phyloP scores from a whole-genome alignment of 2,797 vertebrate genomes.

The Sebastes flavidus region DNA sequence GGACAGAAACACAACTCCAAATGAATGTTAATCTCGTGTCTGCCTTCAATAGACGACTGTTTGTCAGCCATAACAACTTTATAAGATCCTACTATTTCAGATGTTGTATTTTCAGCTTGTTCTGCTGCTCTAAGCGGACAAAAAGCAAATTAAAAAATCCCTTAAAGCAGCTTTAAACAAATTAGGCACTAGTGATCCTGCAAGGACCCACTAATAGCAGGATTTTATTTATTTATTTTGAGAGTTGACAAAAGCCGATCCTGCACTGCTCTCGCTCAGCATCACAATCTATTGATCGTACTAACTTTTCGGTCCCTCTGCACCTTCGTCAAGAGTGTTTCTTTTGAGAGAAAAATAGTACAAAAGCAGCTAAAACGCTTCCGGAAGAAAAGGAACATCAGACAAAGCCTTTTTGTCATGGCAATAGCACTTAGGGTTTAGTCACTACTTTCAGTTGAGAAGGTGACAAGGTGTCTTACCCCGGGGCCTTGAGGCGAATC shows the following conservation, averaged over 20 bases:
- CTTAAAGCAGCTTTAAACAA: not conserved
- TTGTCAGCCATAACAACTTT: not conserved
- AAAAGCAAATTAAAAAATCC: not conserved
- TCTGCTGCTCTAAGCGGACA: not conserved
- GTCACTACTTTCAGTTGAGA: not conserved
- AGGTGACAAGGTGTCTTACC: slow-evolving; percentile 81
- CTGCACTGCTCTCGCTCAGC: not conserved
- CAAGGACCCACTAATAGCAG: not conserved
- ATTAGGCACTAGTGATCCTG: not conserved
- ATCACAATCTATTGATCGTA: not conserved
- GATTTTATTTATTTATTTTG: not conserved
- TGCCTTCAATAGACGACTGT: not conserved
- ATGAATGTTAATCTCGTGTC: not conserved
- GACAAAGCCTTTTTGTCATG: not conserved
- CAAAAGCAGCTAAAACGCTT: not conserved
- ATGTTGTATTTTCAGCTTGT: not conserved
- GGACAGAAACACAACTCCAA: not conserved
- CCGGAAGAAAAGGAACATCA: not conserved
- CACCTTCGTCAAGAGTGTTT: not conserved
- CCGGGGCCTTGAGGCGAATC: slow-evolving; percentile 83
- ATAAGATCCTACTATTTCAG: not conserved
- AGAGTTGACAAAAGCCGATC: not conserved
- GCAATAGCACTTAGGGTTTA: not conserved
- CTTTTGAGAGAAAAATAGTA: not conserved
- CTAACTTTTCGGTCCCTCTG: not conserved